Evolutionary conservation across 1,140 invertebrate genomes (phyloP).

Genomic region (Latrodectus geometricus): DNA sequence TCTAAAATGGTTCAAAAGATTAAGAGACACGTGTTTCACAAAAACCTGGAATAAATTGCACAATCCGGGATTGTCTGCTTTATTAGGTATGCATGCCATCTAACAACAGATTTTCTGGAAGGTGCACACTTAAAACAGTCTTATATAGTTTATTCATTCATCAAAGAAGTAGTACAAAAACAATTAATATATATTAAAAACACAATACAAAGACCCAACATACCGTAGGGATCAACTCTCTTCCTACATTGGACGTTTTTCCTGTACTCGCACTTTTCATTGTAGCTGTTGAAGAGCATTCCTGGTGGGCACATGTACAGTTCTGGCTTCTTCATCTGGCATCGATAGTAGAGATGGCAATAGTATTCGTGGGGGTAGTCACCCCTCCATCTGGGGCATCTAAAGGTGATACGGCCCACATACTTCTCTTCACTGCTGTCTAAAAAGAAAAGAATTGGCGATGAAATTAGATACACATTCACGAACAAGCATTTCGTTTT

Average conservation of each 20-base stretch:
- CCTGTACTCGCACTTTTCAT: neutral
- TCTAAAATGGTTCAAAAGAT: no score
- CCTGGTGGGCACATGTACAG: slow-evolving; percentile 45
- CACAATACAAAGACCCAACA: no score
- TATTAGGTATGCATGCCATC: no score
- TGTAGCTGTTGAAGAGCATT: slow-evolving; percentile 18
- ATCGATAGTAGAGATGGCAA: slow-evolving; percentile 45
- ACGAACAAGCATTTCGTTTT: no score
- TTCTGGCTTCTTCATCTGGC: slow-evolving; percentile 23
- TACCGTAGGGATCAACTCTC: slow-evolving; percentile 18
- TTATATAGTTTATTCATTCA: no score
- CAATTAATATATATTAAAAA: no score
- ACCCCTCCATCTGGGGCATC: slow-evolving; percentile 41
- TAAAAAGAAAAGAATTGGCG: neutral
- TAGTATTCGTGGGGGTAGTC: slow-evolving; percentile 26
- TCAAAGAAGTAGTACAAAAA: no score
- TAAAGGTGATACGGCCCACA: slow-evolving; percentile 4
- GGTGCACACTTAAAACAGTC: no score
- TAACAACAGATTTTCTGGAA: no score
- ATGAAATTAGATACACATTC: neutral
- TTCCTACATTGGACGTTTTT: slow-evolving; percentile 14
- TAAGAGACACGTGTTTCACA: no score
- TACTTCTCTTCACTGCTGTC: slow-evolving; percentile 44
- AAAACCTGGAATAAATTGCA: no score
- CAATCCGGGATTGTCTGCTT: no score